Percentiles rank a stretch among this genome's conserved stretches.
Conservation (phyloP, 1,140 invertebrate species). For the Drosophila truncata region DNA sequence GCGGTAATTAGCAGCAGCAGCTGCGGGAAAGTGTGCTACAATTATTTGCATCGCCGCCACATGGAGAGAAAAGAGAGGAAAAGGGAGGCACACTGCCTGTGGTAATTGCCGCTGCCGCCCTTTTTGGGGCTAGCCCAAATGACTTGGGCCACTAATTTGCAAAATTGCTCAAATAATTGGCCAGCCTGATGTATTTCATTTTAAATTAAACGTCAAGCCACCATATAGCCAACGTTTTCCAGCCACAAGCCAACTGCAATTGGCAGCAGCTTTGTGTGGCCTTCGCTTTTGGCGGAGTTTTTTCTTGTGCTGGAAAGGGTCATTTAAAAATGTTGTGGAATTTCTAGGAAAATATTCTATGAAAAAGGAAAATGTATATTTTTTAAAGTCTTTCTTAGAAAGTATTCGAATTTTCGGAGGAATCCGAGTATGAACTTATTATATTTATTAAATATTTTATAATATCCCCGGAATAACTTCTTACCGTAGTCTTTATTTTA, state of each 20-base stretch:
- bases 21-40: conserved; percentile 59
- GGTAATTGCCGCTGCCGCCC: conserved; percentile 61
- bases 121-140: conserved; percentile 50
- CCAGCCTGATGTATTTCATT: conserved; percentile 72
- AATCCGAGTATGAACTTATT: neutral
- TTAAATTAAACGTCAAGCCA: conserved; percentile 70
- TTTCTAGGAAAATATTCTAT: neutral
- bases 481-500: neutral
- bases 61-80: neutral
- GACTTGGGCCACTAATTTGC: conserved; percentile 69
- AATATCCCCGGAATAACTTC: neutral
- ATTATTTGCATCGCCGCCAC: conserved; percentile 38
- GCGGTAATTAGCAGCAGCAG: conserved; percentile 59
- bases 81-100: conserved; percentile 10
- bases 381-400: neutral
- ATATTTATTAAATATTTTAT: neutral
- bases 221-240: conserved; percentile 23
- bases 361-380: neutral
- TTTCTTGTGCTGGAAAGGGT: conserved; percentile 6
- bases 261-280: conserved; percentile 59
- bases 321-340: conserved; percentile 2
- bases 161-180: conserved; percentile 80
- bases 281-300: conserved; percentile 25
- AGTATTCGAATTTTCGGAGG: neutral
- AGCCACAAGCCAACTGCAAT: conserved; percentile 61